Base-by-base conservation (phyloP, 2,888 invertebrate genomes). In the Sialis lutaria region DNA sequence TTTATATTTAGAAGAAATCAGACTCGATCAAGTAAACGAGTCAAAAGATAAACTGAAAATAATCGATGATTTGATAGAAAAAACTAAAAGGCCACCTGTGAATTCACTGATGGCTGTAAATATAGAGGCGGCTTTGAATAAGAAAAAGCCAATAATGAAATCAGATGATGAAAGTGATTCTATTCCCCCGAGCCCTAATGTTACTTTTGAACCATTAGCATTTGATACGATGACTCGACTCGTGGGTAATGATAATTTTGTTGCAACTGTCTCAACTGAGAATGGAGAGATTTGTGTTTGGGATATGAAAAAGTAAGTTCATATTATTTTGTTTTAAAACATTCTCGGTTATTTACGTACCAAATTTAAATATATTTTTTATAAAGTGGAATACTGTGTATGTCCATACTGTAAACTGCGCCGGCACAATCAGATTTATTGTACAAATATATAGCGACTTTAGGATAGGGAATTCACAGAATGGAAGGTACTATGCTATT, bases 261-360 rank as follows among this genome's bases (percentile, higher is more conserved):
- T 86, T 33, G 81, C 84, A 8, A 82, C 82, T 0, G 70, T 88
- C 30, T 79, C 81, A 4, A 82, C 84, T 1, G 75, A 77, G 46
- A 64, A 77, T 7, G 82, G 84, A 55, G 85, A 86, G 63, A 78
- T 90, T 39, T 77, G 77, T 55, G 85, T 90, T 6, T 88, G 88
- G 86, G 81, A 88, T 67, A 75, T 84, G 10, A 67, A 70, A 53
- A 72, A 67, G 63, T 75, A 59, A 60, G 61, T 56, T 35, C 10
- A 43, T n/a, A 12, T 1, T 22, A 4, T 22, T 22, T 22, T 22
- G 22, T 22, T 22, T 22, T 4, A 22, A 22, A 22, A 22, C 22
- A 22, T n/a, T n/a, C n/a, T n/a, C n/a, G n/a, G n/a, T n/a, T n/a
- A n/a, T n/a, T n/a, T n/a, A n/a, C n/a, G n/a, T n/a, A n/a, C n/a